phyloP scores from a whole-genome alignment of 2,888 invertebrate genomes.

The Pyrrhia umbra region DNA sequence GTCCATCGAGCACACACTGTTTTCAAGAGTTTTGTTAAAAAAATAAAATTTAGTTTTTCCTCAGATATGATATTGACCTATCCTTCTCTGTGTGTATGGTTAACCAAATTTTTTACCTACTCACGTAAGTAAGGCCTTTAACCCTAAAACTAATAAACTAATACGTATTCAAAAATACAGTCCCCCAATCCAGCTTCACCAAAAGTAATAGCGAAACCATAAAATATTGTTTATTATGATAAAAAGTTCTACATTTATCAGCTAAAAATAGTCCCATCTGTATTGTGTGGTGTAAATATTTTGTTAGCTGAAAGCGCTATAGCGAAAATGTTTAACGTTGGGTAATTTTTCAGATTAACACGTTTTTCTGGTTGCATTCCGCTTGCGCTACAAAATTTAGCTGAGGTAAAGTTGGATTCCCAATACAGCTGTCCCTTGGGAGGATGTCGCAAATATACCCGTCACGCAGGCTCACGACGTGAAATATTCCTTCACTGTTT shows the following conservation, averaged over 20 bases:
- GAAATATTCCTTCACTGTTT: constrained; percentile 66
- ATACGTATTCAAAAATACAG: too few species aligned
- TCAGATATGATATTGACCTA: too few species aligned
- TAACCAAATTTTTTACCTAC: too few species aligned
- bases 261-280: constrained; percentile 52
- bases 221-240: constrained; percentile 41
- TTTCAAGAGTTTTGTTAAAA: too few species aligned
- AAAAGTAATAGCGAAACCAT: constrained; percentile 15
- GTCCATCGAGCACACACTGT: too few species aligned
- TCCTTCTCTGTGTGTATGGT: too few species aligned
- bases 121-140: too few species aligned
- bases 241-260: constrained; percentile 50
- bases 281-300: constrained; percentile 46
- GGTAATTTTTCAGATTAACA: constrained; percentile 38
- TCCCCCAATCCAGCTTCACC: background rate
- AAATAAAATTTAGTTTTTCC: too few species aligned
- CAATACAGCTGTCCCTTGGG: constrained; percentile 64
- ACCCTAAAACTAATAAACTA: too few species aligned
- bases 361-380: constrained; percentile 40
- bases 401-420: constrained; percentile 37
- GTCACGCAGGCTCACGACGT: constrained; percentile 62
- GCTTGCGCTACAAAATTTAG: constrained; percentile 40
- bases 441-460: constrained; percentile 66
- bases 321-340: constrained; percentile 38
- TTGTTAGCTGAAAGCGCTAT: constrained; percentile 24